Percentiles rank a stretch among this genome's conserved stretches.
Evolutionary conservation across 2,797 vertebrate species (phyloP).

Genomic region (Anomalospiza imberbis): DNA sequence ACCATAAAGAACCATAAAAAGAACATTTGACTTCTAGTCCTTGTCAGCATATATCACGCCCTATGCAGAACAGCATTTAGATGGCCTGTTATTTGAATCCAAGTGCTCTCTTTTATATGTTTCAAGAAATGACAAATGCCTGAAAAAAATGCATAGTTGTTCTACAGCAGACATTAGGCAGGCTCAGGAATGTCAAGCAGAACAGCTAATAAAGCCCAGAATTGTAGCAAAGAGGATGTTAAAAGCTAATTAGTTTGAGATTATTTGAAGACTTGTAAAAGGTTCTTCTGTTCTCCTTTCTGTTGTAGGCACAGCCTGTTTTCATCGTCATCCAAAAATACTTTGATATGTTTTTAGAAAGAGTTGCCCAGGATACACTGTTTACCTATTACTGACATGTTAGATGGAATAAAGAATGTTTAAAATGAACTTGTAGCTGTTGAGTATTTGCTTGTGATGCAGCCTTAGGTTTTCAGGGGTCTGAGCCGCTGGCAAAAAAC

Average conservation of each 20-base stretch:
- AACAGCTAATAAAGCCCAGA: slow-evolving; percentile 3
- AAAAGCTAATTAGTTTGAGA: slow-evolving; percentile 38
- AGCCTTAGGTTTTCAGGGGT: not conserved
- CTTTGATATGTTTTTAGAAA: slow-evolving; percentile 20
- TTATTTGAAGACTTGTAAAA: slow-evolving; percentile 40
- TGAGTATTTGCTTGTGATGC: not conserved
- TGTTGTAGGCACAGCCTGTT: slow-evolving; percentile 29
- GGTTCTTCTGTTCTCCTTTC: slow-evolving; percentile 11
- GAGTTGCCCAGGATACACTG: not conserved
- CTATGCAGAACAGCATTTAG: slow-evolving; percentile 51
- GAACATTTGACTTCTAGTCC: slow-evolving; percentile 54
- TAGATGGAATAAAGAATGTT: not conserved
- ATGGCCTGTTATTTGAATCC: slow-evolving; percentile 29
- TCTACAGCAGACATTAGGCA: slow-evolving; percentile 22
- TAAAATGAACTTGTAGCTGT: not conserved
- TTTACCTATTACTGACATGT: slow-evolving; percentile 39
- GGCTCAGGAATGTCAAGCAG: slow-evolving; percentile 29
- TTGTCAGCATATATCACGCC: slow-evolving; percentile 51
- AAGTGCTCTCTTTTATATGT: slow-evolving; percentile 27
- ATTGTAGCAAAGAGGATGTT: not conserved
- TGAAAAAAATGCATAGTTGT: slow-evolving; percentile 42
- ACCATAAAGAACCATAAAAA: slow-evolving; percentile 56
- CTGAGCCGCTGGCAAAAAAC: not conserved
- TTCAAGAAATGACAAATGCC: slow-evolving; percentile 51
- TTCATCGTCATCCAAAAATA: slow-evolving; percentile 25